Conservation (phyloP, 1,140 invertebrate genomes). For the Zaprionus lachaisei region DNA sequence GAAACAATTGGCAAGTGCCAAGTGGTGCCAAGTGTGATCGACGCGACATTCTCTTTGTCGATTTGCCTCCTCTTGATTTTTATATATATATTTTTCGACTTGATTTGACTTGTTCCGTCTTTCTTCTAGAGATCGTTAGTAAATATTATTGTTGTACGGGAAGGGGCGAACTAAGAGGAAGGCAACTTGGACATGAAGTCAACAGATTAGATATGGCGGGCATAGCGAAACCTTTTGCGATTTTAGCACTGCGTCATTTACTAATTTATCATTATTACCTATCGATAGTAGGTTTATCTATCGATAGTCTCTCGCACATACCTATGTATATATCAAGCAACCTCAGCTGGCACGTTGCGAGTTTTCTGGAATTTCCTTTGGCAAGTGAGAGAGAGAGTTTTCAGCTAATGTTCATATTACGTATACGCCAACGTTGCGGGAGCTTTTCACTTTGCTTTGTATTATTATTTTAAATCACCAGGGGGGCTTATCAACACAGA, state of each 20-base stretch:
- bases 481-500: conserved; percentile 38
- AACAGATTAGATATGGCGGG: conserved; percentile 69
- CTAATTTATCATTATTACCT: conserved; percentile 69
- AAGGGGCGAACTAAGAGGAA: not conserved
- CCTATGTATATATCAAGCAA: conserved; percentile 35
- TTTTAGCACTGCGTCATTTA: conserved; percentile 74
- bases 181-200: conserved; percentile 48
- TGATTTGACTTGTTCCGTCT: conserved; percentile 26
- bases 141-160: conserved; percentile 40
- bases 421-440: conserved; percentile 55
- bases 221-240: conserved; percentile 28
- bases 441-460: conserved; percentile 10
- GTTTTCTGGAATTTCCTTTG: conserved; percentile 47
- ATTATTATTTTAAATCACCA: conserved; percentile 12
- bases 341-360: conserved; percentile 14
- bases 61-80: not conserved
- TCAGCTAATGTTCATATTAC: conserved; percentile 23
- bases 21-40: conserved; percentile 28
- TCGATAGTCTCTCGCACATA: conserved; percentile 3
- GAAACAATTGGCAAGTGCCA: conserved; percentile 39
- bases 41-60: conserved; percentile 38
- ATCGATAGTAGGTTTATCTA: conserved; percentile 41
- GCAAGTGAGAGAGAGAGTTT: not conserved
- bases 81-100: conserved; percentile 5
- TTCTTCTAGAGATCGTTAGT: conserved; percentile 35